These are phyloP conservation scores for Falco biarmicus DNA, from an alignment of 2,797 vertebrate species.

Conservation along the genomic window DNA sequence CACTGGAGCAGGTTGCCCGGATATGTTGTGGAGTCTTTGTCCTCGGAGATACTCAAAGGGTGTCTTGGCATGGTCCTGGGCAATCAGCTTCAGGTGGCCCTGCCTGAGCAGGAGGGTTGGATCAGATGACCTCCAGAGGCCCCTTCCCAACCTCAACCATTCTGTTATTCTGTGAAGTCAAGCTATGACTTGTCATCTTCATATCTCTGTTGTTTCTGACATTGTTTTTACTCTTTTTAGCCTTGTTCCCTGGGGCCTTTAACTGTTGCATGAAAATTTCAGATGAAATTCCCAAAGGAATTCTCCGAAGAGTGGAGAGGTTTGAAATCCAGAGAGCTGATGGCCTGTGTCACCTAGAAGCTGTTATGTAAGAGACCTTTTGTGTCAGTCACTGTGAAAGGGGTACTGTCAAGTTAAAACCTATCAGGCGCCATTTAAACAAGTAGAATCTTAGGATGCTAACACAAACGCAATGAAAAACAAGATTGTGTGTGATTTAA, in stretches of 20 bases:
- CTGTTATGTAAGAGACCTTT: conserved; percentile 77
- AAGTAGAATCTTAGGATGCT: neutral
- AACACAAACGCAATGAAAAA: neutral
- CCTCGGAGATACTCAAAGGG: too few species aligned
- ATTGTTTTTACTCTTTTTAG: conserved; percentile 51
- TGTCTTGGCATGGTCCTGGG: too few species aligned
- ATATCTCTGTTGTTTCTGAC: neutral
- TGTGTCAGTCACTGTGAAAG: neutral
- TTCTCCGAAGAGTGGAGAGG: conserved; percentile 64
- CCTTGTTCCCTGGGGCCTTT: conserved; percentile 73
- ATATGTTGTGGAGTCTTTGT: too few species aligned
- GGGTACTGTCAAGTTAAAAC: neutral
- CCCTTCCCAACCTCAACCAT: neutral
- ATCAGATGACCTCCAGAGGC: neutral
- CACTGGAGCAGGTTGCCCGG: too few species aligned
- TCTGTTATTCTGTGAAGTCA: neutral
- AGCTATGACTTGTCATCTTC: neutral
- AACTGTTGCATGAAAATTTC: conserved; percentile 75
- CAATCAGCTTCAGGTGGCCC: neutral
- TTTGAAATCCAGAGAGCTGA: conserved; percentile 73
- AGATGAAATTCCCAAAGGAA: conserved; percentile 60
- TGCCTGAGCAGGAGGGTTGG: neutral
- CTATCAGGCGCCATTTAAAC: neutral
- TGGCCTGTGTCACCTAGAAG: conserved; percentile 74
- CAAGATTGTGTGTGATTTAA: neutral